Conservation (phyloP, 2,888 invertebrate genomes). For the Sipha maydis region DNA sequence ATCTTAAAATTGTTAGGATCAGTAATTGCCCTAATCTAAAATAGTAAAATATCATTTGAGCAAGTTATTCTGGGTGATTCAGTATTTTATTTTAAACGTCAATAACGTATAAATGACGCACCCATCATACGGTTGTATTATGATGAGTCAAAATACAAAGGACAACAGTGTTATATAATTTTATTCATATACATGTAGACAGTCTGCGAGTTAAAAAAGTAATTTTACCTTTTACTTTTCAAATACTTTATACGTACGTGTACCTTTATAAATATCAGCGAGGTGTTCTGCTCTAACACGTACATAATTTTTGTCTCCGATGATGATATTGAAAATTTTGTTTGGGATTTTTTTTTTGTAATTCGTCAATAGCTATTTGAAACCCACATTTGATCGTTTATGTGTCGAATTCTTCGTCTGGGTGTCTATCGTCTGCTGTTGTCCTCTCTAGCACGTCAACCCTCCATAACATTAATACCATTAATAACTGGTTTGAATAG, state of each 20-base stretch:
- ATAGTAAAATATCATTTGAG: no score
- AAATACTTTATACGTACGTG: not conserved
- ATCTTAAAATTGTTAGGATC: no score
- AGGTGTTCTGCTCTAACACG: slow-evolving; percentile 10
- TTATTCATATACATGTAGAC: no score
- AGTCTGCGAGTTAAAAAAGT: not conserved
- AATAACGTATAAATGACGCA: no score
- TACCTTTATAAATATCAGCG: not conserved
- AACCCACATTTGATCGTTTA: slow-evolving; percentile 45
- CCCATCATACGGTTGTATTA: no score
- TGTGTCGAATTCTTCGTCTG: slow-evolving; percentile 50
- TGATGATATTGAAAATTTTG: slow-evolving; percentile 25
- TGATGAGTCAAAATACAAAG: no score
- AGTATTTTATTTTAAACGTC: no score
- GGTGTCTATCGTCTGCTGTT: slow-evolving; percentile 51
- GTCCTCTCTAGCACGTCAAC: slow-evolving; percentile 48
- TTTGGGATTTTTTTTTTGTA: not conserved
- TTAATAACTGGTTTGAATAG: slow-evolving; percentile 56
- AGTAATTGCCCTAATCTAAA: no score
- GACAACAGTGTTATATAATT: no score
- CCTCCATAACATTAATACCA: slow-evolving; percentile 47
- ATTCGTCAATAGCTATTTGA: slow-evolving; percentile 43
- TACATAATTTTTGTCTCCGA: slow-evolving; percentile 10
- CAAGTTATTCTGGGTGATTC: no score
- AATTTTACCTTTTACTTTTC: slow-evolving; percentile 11